Percentiles rank a stretch among this genome's conserved stretches.
Evolutionary conservation across 2,797 vertebrate genomes (phyloP).

Genomic region (Pterois miles): DNA sequence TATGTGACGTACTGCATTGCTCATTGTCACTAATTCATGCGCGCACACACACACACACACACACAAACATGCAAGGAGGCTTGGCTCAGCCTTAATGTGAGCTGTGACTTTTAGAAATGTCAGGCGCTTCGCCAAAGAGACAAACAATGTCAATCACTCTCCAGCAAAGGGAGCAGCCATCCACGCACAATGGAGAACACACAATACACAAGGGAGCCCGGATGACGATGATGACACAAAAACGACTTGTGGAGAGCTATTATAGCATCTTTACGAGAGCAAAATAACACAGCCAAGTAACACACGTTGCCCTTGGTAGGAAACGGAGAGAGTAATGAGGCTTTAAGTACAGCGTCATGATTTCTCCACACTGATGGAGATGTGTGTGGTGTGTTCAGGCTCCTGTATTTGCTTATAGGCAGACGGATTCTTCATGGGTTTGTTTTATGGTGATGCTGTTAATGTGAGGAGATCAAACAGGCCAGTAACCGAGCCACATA

Average conservation of each 20-base stretch:
- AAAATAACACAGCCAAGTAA: conserved; percentile 36
- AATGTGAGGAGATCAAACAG: conserved; percentile 70
- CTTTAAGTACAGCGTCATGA: conserved; percentile 40
- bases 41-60: background rate
- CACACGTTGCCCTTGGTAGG: conserved; percentile 18
- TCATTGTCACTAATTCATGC: conserved; percentile 1
- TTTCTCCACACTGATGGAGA: conserved; percentile 27
- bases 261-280: conserved; percentile 47
- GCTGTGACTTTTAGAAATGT: conserved; percentile 76
- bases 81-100: conserved; percentile 44
- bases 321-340: conserved; percentile 59
- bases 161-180: conserved; percentile 46
- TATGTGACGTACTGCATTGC: background rate
- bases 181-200: conserved; percentile 54
- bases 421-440: conserved; percentile 10
- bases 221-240: conserved; percentile 47
- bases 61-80: background rate
- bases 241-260: conserved; percentile 52
- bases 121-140: conserved; percentile 61
- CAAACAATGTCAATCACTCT: conserved; percentile 70
- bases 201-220: conserved; percentile 46
- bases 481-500: conserved; percentile 51
- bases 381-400: conserved; percentile 23
- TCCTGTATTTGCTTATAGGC: conserved; percentile 33
- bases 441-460: conserved; percentile 45